These are phyloP conservation scores for Antechinus stuartii DNA, from an alignment of 2,113 vertebrate species.

Conservation along the genomic window DNA sequence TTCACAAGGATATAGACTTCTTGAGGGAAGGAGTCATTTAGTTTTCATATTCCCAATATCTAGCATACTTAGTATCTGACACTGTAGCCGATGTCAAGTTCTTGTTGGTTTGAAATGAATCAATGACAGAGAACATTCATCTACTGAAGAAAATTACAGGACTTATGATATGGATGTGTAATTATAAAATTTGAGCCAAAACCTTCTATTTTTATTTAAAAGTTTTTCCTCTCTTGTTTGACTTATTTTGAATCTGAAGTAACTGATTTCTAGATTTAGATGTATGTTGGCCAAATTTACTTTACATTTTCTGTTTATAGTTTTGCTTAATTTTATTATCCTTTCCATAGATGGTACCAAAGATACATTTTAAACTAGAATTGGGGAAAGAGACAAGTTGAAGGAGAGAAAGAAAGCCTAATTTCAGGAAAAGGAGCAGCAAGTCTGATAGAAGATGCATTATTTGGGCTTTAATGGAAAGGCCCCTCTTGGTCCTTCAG, in stretches of 20 bases:
- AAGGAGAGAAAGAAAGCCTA: neutral
- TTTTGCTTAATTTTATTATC: neutral
- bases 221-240: neutral
- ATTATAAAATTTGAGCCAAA: neutral
- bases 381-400: neutral
- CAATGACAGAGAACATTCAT: neutral
- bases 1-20: too few species aligned
- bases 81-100: neutral
- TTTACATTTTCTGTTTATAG: neutral
- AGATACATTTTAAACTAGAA: neutral
- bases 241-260: neutral
- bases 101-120: neutral
- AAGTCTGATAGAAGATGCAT: neutral
- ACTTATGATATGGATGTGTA: neutral
- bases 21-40: too few species aligned
- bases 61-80: neutral
- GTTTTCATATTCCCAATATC: too few species aligned
- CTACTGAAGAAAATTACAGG: neutral
- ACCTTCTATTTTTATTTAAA: neutral
- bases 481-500: neutral
- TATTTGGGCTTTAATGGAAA: neutral
- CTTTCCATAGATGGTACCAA: neutral
- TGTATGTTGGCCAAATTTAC: neutral
- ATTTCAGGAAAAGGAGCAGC: neutral
- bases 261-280: slow-evolving; percentile 14